phyloP scores from a whole-genome alignment of 2,113 vertebrate genomes.

The Misgurnus anguillicaudatus region DNA sequence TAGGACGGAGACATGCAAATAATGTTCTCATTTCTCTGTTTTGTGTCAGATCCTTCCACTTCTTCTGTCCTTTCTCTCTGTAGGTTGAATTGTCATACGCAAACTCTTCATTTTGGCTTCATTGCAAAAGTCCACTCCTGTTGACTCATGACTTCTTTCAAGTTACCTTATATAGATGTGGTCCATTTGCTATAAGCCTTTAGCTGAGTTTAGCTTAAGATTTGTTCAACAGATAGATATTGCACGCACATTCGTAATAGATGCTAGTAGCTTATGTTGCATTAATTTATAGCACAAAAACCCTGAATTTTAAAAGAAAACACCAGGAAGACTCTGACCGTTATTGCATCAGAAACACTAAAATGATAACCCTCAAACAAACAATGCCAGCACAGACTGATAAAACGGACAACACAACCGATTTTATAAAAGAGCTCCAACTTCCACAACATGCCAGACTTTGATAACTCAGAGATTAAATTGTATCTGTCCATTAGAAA shows the following conservation, averaged over 20 bases:
- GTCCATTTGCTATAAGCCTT: constrained; percentile 33
- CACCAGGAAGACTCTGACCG: neutral
- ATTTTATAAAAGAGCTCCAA: too few relatives aligned
- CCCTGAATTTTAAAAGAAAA: constrained; percentile 4
- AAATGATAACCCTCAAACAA: too few relatives aligned
- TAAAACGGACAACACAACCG: too few relatives aligned
- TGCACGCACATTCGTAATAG: neutral
- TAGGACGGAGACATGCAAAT: too few relatives aligned
- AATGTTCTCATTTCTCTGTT: too few relatives aligned
- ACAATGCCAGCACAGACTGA: neutral
- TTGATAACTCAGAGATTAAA: too few relatives aligned
- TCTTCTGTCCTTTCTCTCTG: constrained; percentile 11
- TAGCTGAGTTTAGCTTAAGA: constrained; percentile 40
- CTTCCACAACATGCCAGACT: too few relatives aligned
- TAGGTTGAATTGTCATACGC: constrained; percentile 32
- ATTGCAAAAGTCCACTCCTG: constrained; percentile 34
- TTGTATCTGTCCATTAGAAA: too few relatives aligned
- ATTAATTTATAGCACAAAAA: neutral
- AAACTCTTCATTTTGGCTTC: constrained; percentile 15
- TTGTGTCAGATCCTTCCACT: neutral
- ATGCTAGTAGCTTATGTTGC: neutral
- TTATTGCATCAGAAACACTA: too few relatives aligned
- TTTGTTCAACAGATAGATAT: constrained; percentile 21
- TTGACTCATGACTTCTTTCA: constrained; percentile 25
- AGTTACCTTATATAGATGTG: constrained; percentile 38